A percentile compares a stretch with the other conserved stretches of the same genome.
phyloP scores from a whole-genome alignment of 1,140 invertebrate species.

The Bombus polaris region DNA sequence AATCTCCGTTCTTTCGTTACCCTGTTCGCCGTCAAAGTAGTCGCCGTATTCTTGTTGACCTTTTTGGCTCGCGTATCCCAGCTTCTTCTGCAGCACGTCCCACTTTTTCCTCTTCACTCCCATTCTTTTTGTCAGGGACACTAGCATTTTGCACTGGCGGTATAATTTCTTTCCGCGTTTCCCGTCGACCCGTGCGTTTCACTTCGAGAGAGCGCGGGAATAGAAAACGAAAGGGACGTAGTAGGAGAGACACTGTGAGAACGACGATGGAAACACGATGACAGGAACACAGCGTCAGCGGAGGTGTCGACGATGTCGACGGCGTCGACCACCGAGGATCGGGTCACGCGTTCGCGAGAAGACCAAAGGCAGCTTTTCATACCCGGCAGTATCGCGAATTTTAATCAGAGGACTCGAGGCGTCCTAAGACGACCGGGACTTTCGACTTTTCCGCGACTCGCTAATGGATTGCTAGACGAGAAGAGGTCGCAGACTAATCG shows the following conservation, averaged over 20 bases:
- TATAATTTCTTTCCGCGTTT: neutral
- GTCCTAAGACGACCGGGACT: slow-evolving; percentile 33
- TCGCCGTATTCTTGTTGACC: neutral
- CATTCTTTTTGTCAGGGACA: neutral
- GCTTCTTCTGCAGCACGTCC: neutral
- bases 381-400: slow-evolving; percentile 63
- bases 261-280: too few species aligned
- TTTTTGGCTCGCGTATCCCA: neutral
- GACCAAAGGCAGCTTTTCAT: slow-evolving; percentile 25
- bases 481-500: slow-evolving; percentile 67
- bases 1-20: slow-evolving; percentile 25
- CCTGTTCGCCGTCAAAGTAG: slow-evolving; percentile 11
- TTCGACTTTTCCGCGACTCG: slow-evolving; percentile 36
- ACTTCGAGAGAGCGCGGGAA: neutral
- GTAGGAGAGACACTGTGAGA: too few species aligned
- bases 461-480: slow-evolving; percentile 74
- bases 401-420: slow-evolving; percentile 71
- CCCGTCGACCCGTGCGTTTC: too few species aligned
- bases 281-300: too few species aligned
- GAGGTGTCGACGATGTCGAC: too few species aligned
- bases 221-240: neutral
- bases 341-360: neutral
- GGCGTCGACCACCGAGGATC: too few species aligned
- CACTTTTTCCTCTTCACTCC: neutral
- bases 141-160: too few species aligned